phyloP scores from a whole-genome alignment of 92 coral and sea anemone species.

The Epizoanthus illoricatus region DNA sequence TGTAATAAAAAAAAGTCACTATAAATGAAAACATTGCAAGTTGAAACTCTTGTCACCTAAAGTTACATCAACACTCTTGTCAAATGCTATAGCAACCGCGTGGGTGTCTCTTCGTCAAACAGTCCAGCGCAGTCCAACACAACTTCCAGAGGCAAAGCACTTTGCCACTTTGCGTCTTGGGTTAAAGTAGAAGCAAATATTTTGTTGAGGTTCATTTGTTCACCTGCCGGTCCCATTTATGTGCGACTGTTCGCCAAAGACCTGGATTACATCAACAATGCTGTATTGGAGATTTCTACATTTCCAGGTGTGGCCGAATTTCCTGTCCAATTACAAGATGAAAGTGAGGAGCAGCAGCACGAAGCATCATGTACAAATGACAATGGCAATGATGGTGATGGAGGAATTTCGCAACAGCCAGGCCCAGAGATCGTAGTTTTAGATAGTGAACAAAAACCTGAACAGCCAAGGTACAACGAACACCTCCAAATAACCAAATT shows the following conservation, averaged over 20 bases:
- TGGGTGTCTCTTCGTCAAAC: neutral
- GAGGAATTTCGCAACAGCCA: neutral
- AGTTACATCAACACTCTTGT: slow-evolving; percentile 21
- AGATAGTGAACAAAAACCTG: slow-evolving; percentile 9
- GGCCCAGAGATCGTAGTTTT: slow-evolving; percentile 1
- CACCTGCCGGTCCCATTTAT: slow-evolving; percentile 25
- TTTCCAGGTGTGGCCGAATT: too few relatives aligned
- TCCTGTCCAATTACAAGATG: too few relatives aligned
- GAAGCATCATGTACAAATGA: neutral
- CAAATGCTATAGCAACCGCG: neutral
- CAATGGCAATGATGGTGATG: neutral
- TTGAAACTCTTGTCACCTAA: too few relatives aligned
- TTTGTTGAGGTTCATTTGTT: slow-evolving; percentile 39
- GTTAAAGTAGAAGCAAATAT: slow-evolving; percentile 56
- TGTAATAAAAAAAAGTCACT: too few relatives aligned
- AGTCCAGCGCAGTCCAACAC: neutral
- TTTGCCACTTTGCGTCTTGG: slow-evolving; percentile 41
- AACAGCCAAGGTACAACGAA: slow-evolving; percentile 10
- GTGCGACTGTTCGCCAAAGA: slow-evolving; percentile 43
- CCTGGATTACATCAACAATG: slow-evolving; percentile 15
- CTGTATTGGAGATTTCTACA: too few relatives aligned
- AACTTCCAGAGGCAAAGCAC: neutral
- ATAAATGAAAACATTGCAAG: too few relatives aligned
- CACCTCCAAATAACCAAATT: neutral
- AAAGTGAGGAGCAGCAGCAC: neutral